Percentiles rank a stretch among this genome's conserved stretches.
Conservation (phyloP, 2,113 vertebrate genomes). For the Solenodon paradoxus region DNA sequence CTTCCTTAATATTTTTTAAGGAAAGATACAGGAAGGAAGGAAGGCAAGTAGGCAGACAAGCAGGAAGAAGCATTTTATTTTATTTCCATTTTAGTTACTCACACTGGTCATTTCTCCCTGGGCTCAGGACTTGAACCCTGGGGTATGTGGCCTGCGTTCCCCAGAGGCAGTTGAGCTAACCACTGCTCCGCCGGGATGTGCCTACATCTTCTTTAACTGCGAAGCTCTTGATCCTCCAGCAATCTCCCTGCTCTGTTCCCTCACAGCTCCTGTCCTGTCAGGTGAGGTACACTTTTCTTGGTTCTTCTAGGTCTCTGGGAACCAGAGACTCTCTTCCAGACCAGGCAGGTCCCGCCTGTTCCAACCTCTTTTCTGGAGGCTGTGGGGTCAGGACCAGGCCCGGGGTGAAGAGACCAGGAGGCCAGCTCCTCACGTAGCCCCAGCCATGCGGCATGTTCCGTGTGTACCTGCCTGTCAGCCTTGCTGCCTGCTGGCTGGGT, state of each 20-base stretch:
- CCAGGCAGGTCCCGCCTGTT: no score
- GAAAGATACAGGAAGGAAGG: no score
- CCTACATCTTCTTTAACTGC: not conserved
- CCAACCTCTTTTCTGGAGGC: not conserved
- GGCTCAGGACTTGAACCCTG: no score
- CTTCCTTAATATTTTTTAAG: no score
- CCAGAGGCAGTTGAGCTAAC: no score
- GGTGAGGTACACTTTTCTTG: not conserved
- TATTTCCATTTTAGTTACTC: no score
- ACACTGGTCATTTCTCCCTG: no score
- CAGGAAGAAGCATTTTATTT: no score
- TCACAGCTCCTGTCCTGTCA: not conserved
- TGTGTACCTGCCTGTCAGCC: not conserved
- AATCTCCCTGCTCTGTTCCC: not conserved
- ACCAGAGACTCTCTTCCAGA: not conserved
- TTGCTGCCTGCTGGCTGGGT: not conserved
- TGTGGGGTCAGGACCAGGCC: not conserved
- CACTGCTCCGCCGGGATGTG: no score
- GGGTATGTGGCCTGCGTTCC: no score
- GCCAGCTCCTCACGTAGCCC: not conserved
- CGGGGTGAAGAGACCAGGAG: not conserved
- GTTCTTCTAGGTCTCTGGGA: not conserved
- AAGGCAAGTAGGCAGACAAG: no score
- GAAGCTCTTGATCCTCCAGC: not conserved
- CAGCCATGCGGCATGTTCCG: rapidly evolving